Evolutionary conservation across 1,140 invertebrate species (phyloP), one percentile per base, ranked within the genome.

Genomic region (Drosophila leontia): DNA sequence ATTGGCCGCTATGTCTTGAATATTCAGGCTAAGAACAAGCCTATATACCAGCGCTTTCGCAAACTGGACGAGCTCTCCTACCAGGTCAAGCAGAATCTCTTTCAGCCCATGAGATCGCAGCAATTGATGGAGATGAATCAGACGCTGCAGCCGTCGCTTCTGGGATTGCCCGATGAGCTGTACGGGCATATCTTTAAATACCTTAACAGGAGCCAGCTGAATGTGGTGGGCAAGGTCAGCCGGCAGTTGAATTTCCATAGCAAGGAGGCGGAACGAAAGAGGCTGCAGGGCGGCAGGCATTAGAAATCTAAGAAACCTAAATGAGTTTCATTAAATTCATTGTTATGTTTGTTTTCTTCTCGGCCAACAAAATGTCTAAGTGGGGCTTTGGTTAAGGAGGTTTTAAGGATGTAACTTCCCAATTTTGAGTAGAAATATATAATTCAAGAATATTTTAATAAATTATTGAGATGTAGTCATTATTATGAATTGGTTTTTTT

Each of bases 1-100:
- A 81, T 92, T 17, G 82, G 75, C 7, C 84, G 91, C 4, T 92
- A 76, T 65, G 76, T 92, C 1, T 72, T 92, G 11, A 86, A 69
- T 15, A 47, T 82, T 4, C 71, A 84, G 45, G 11, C 78, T 4
- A 74, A 83, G 8, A 55, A 53, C 6, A 76, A 75, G 58, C 74
- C 82, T 11, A 12, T 91, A 8, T 75, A 75, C 6, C 41, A 75
- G 13, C 80, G 91, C 4, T 91, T 92, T 23, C 68, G 78, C 1
- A 83, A 91, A 29, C 59, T 92, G 34, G 71, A 91, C 19, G 85
- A 92, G 23, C 55, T 92, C 0, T 62, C 75, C 3, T 48, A 69
- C 3, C 53, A 76, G 42, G 39, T 92, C 37, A 86, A 86, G 15
- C 68, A 92, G 42, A 50, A 91, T 32, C 13, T 92, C n/a, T 92